Percentiles rank a stretch among this genome's conserved stretches.
Evolutionary conservation across 2,888 invertebrate species (phyloP).

Genomic region (Melanotus villosus): DNA sequence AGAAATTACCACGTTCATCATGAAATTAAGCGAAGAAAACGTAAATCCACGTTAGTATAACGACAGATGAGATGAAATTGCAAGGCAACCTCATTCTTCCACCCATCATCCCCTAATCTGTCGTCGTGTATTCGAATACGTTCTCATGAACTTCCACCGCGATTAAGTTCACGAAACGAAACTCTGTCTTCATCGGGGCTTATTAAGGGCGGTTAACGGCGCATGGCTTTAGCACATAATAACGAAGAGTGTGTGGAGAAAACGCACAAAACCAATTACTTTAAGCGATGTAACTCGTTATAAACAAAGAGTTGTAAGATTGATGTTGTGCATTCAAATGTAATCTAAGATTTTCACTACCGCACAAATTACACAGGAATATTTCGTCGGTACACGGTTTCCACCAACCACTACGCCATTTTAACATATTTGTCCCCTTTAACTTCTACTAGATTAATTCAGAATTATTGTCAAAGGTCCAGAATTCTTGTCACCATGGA

Average conservation of each 20-base stretch:
- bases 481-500: too few species aligned
- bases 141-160: neutral
- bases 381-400: too few species aligned
- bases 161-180: slow-evolving; percentile 19
- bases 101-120: neutral
- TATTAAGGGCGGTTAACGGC: slow-evolving; percentile 17
- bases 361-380: too few species aligned
- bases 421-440: too few species aligned
- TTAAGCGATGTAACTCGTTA: slow-evolving; percentile 21
- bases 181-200: slow-evolving; percentile 14
- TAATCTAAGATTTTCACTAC: neutral
- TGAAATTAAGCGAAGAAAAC: too few species aligned
- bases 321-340: slow-evolving; percentile 5
- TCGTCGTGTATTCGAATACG: slow-evolving; percentile 4
- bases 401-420: too few species aligned
- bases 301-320: slow-evolving; percentile 14
- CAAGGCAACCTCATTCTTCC: neutral
- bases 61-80: neutral
- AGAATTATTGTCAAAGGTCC: too few species aligned
- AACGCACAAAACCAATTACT: slow-evolving; percentile 25
- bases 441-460: too few species aligned
- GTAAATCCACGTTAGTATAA: too few species aligned
- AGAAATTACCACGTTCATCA: too few species aligned
- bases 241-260: slow-evolving; percentile 19
- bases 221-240: slow-evolving; percentile 17